phyloP scores from a whole-genome alignment of 1,140 invertebrate genomes.

The Pteromalus puparum region DNA sequence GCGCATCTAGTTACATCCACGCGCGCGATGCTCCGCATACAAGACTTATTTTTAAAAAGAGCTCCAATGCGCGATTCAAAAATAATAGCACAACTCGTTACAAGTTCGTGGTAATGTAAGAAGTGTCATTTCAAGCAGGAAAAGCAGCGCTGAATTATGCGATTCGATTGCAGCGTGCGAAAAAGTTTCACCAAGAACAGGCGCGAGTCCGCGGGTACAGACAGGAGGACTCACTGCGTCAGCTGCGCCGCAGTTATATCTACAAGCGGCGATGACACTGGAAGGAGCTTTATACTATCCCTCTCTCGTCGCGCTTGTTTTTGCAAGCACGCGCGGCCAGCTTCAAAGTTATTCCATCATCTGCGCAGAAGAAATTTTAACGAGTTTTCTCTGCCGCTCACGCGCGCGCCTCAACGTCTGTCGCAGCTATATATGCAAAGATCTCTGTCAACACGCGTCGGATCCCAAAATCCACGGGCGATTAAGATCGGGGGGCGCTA shows the following conservation, averaged over 20 bases:
- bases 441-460: not conserved
- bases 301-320: not conserved
- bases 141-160: too few species aligned
- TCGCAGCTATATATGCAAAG: not conserved
- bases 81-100: not conserved
- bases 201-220: not conserved
- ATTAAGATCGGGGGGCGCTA: not conserved
- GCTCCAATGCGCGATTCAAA: not conserved
- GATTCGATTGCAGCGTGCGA: not conserved
- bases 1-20: too few species aligned
- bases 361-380: not conserved
- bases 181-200: not conserved
- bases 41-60: not conserved
- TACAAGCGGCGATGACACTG: not conserved
- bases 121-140: not conserved
- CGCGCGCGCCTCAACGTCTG: not conserved
- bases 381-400: not conserved
- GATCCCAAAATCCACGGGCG: too few species aligned
- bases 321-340: not conserved
- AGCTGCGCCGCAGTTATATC: not conserved
- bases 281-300: not conserved
- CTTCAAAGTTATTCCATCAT: slow-evolving; percentile 1
- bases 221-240: not conserved
- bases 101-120: not conserved
- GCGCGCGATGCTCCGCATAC: too few species aligned